Base-by-base conservation (phyloP, 1,140 invertebrate genomes). In the Drosophila mayri region DNA sequence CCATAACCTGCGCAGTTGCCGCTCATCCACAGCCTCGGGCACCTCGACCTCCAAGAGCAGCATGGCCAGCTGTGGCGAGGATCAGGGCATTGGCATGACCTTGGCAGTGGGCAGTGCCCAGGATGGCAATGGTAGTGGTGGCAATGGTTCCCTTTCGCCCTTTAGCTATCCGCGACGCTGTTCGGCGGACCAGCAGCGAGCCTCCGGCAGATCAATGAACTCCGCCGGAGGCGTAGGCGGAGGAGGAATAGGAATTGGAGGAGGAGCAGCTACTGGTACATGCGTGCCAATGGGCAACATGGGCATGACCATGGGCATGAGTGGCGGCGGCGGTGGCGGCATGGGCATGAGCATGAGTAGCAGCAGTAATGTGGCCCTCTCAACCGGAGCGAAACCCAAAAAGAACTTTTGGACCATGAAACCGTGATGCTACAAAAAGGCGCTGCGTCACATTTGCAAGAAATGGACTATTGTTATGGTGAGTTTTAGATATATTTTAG, bases 381-480 rank as follows among this genome's bases (percentile, higher is more conserved):
- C 88, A 52, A 92, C 90, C 20, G 90, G 87, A 47, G 63, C 91
- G 72, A 92, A 92, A 90, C 87, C 84, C 73, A 92, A 91, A 61
- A 92, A 92, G 76, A 91, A 87, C 52, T 92, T 92, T 66, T 92
- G 87, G 91, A 90, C 90, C 67, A 90, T 90, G 86, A 92, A 92
- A 87, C 87, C 91, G 87, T 92, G 90, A 92, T 92, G 87, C 91
- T 92, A 87, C 71, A 91, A 81, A 90, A 88, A 71, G 68, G 91
- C 82, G 41, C 65, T 91, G 81, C 83, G 87, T 76, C 84, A 91
- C 62, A 77, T 92, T 76, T 91, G 75, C 79, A 91, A 86, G 54
- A 92, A 91, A 80, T 91, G 84, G 91, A 92, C 78, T 81, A 87
- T 92, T 90, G 84, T 92, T 76, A 91, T 92, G 91, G 91, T 92